A percentile compares a stretch with the other conserved stretches of the same genome.
These are phyloP conservation scores for Brachypterus glaber DNA, from an alignment of 2,888 invertebrate genomes.

Conservation along the genomic window DNA sequence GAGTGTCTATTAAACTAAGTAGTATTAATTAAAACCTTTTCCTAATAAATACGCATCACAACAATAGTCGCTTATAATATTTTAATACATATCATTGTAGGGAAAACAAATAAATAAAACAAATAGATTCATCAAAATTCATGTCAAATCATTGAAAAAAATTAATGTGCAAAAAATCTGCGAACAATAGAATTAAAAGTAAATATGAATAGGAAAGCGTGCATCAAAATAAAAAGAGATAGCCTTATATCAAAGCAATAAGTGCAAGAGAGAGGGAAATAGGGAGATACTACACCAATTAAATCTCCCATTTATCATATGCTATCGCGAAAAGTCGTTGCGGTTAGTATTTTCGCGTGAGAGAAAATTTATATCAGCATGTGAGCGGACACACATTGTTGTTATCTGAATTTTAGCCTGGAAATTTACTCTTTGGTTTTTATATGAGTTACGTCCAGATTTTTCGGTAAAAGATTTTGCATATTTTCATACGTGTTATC, in stretches of 20 bases:
- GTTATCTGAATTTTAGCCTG: conserved; percentile 20
- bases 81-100: too few relatives aligned
- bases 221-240: conserved; percentile 15
- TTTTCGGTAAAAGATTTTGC: too few relatives aligned
- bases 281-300: conserved; percentile 27
- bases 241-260: background rate
- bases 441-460: too few relatives aligned
- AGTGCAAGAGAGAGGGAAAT: conserved; percentile 8
- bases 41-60: too few relatives aligned
- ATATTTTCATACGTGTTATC: too few relatives aligned
- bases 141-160: too few relatives aligned
- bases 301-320: conserved; percentile 36
- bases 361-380: conserved; percentile 27
- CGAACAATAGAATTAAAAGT: conserved; percentile 9
- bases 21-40: too few relatives aligned
- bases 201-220: conserved; percentile 16
- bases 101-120: too few relatives aligned
- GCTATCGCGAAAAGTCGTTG: conserved; percentile 33
- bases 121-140: too few relatives aligned
- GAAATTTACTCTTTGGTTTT: conserved; percentile 12
- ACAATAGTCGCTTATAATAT: too few relatives aligned
- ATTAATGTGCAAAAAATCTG: too few relatives aligned
- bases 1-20: too few relatives aligned
- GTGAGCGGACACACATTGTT: conserved; percentile 22
- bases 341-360: conserved; percentile 31